Percentiles rank a stretch among this genome's conserved stretches.
phyloP scores from a whole-genome alignment of 2,797 vertebrate species.

The Antrozous pallidus region DNA sequence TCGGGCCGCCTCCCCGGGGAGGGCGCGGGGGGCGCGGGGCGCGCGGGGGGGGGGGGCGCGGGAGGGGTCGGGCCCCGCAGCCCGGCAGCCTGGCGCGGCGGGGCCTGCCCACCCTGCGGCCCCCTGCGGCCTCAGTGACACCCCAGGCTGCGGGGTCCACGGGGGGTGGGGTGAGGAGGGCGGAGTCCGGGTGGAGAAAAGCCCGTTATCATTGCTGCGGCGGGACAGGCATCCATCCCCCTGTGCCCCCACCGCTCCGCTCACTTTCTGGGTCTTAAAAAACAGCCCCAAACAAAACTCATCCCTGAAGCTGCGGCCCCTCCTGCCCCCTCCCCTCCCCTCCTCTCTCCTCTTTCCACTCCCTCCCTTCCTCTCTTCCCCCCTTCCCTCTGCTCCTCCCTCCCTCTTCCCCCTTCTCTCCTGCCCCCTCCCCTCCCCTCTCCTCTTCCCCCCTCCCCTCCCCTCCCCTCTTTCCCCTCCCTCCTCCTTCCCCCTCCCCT shows the following conservation, averaged over 20 bases:
- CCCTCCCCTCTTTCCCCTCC: neutral
- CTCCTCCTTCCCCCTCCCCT: neutral
- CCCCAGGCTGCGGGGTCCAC: neutral
- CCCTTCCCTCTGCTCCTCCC: too few species aligned
- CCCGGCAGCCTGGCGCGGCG: too few species aligned
- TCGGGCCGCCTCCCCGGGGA: too few species aligned
- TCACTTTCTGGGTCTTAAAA: neutral
- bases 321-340: neutral
- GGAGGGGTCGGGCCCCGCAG: too few species aligned
- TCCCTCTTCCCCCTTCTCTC: too few species aligned
- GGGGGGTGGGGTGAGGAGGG: too few species aligned
- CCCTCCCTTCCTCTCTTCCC: too few species aligned
- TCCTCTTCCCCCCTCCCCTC: too few species aligned
- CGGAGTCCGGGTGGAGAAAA: slow-evolving; percentile 56
- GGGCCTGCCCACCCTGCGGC: neutral
- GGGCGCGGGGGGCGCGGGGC: too few species aligned
- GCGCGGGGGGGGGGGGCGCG: neutral
- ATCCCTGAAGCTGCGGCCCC: neutral
- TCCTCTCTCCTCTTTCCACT: too few species aligned
- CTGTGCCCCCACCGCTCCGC: neutral
- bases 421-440: too few species aligned
- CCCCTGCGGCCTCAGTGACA: too few species aligned
- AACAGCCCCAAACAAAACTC: neutral
- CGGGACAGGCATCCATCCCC: neutral
- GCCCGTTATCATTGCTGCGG: neutral